These are phyloP conservation scores for Salmo trutta DNA, from an alignment of 2,797 vertebrate genomes.

Conservation along the genomic window DNA sequence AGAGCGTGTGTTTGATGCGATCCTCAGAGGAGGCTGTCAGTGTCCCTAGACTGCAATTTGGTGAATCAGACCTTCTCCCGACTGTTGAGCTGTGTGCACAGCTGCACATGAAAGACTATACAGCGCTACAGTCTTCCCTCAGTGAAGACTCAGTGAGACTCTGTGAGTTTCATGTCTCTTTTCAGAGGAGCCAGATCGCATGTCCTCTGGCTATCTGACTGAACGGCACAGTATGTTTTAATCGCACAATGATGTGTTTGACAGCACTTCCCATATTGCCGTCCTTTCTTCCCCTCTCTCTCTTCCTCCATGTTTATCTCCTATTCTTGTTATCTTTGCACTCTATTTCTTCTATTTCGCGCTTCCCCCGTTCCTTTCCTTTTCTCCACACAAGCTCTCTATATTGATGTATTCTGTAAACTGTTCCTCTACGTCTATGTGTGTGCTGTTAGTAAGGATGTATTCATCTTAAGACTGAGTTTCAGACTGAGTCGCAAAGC, in stretches of 20 bases:
- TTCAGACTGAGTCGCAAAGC: not conserved
- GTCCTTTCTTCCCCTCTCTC: not conserved
- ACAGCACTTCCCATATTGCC: not conserved
- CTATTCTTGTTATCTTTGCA: no score
- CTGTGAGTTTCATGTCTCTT: not conserved
- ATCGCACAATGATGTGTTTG: not conserved
- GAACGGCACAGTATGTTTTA: not conserved
- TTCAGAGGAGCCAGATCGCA: not conserved
- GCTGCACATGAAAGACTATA: constrained; percentile 1
- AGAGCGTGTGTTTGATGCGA: not conserved
- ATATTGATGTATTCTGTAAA: not conserved
- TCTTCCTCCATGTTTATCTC: not conserved
- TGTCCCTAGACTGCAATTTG: constrained; percentile 6
- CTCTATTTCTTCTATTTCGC: no score
- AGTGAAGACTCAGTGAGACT: not conserved
- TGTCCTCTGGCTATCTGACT: not conserved
- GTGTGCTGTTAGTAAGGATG: not conserved
- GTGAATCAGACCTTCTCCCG: constrained; percentile 1
- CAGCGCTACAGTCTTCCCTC: not conserved
- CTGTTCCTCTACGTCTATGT: no score
- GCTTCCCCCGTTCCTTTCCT: not conserved
- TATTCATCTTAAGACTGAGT: not conserved
- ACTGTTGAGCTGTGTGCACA: not conserved
- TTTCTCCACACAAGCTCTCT: not conserved
- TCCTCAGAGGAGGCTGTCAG: not conserved